These are phyloP conservation scores for Cnemophilus loriae DNA, from an alignment of 2,113 vertebrate species.

Conservation along the genomic window DNA sequence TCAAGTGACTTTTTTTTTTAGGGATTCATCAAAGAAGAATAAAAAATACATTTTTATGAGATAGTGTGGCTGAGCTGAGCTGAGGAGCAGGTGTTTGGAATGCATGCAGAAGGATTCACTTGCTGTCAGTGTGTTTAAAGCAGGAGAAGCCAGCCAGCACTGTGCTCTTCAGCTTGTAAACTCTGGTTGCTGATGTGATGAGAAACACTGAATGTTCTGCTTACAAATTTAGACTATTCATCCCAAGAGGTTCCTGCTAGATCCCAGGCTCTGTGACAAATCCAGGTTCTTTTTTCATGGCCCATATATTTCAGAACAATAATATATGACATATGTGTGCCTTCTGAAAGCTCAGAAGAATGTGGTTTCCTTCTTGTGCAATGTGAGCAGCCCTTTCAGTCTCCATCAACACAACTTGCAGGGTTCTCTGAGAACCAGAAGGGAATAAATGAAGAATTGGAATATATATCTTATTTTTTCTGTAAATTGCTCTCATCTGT, in stretches of 20 bases:
- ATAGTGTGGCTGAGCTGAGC: not conserved
- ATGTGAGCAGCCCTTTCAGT: not conserved
- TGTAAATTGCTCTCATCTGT: not conserved
- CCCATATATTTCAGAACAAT: not conserved
- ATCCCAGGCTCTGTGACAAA: not conserved
- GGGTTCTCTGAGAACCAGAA: not conserved
- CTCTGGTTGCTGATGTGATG: not conserved
- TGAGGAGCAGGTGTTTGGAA: not conserved
- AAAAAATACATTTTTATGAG: not conserved
- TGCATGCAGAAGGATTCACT: not conserved
- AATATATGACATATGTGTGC: not conserved
- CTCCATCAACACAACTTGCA: not conserved
- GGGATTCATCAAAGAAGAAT: not conserved
- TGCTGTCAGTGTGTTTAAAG: not conserved
- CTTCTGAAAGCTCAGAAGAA: not conserved
- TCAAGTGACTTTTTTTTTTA: not conserved
- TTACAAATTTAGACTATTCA: constrained; percentile 22
- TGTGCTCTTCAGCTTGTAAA: not conserved
- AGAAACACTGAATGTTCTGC: constrained; percentile 22
- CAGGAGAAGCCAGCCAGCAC: not conserved
- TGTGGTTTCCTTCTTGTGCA: not conserved
- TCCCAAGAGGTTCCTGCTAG: constrained; percentile 2
- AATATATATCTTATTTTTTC: not conserved
- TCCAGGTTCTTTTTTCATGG: not conserved
- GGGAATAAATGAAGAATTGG: not conserved